A percentile compares a stretch with the other conserved stretches of the same genome.
These are phyloP conservation scores for Mesocentrotus franciscanus DNA, from an alignment of 53 echinoderm and acorn worm species.

Conservation along the genomic window DNA sequence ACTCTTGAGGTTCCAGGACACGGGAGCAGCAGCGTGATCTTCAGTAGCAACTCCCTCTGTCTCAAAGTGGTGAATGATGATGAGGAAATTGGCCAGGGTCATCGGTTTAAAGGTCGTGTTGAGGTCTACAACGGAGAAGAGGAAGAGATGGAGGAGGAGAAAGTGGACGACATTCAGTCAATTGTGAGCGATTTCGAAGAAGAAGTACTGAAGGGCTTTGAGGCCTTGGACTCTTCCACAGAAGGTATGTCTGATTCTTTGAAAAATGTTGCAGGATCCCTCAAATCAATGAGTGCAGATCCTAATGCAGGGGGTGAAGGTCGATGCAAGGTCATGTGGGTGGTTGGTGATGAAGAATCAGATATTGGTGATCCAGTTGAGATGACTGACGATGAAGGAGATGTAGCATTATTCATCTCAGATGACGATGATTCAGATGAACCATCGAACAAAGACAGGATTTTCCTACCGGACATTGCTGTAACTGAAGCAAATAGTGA, in stretches of 20 bases:
- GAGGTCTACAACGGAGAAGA: not conserved
- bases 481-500: not conserved
- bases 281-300: not conserved
- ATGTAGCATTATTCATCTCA: conserved; percentile 39
- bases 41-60: conserved; percentile 61
- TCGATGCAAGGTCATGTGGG: conserved; percentile 15
- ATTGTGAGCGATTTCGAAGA: conserved; percentile 52
- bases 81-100: not conserved
- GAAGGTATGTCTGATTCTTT: conserved; percentile 62
- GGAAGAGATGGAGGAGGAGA: not conserved
- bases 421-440: not conserved
- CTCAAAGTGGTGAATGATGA: conserved; percentile 21
- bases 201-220: conserved; percentile 50
- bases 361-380: conserved; percentile 11
- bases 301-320: not conserved
- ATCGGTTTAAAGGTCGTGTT: not conserved
- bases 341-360: conserved; percentile 27
- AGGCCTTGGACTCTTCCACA: not conserved
- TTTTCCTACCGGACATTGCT: not conserved
- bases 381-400: conserved; percentile 1
- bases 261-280: conserved; percentile 54
- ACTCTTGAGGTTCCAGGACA: not conserved
- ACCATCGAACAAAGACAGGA: not conserved
- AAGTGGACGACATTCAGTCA: conserved; percentile 26
- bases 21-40: conserved; percentile 52